phyloP scores from a whole-genome alignment of 1,140 invertebrate genomes.

The Lordiphosa stackelbergi region DNA sequence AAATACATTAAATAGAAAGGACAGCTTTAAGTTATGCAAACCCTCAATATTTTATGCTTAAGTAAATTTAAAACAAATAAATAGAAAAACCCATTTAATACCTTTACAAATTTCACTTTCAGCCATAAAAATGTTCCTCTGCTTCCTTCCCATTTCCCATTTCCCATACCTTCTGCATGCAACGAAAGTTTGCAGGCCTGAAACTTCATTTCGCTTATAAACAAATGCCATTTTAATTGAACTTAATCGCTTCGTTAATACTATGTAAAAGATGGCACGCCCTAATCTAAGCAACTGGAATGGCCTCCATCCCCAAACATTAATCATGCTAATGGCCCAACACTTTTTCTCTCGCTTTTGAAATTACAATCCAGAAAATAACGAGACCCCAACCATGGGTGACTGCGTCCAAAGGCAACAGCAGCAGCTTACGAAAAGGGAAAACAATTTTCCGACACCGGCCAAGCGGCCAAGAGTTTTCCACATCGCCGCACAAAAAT shows the following conservation, averaged over 20 bases:
- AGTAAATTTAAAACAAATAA: no score
- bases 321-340: conserved; percentile 70
- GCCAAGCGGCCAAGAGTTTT: conserved; percentile 58
- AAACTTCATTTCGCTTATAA: conserved; percentile 2
- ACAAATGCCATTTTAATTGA: conserved; percentile 45
- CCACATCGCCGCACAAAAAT: conserved; percentile 70
- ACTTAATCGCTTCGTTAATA: conserved; percentile 38
- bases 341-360: conserved; percentile 53
- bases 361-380: conserved; percentile 67
- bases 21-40: no score
- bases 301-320: conserved; percentile 42
- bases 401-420: conserved; percentile 39
- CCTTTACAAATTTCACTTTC: neutral
- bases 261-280: conserved; percentile 44
- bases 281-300: conserved; percentile 20
- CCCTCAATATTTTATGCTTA: no score
- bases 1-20: no score
- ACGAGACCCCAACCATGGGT: conserved; percentile 48
- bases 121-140: neutral
- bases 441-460: conserved; percentile 53
- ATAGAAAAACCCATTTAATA: no score
- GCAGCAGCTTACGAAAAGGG: conserved; percentile 53
- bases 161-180: no score
- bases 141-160: neutral
- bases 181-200: neutral